Conservation (phyloP, 30 jellyfish, hydroid and myxozoan genomes). For the Clytia hemisphaerica region DNA sequence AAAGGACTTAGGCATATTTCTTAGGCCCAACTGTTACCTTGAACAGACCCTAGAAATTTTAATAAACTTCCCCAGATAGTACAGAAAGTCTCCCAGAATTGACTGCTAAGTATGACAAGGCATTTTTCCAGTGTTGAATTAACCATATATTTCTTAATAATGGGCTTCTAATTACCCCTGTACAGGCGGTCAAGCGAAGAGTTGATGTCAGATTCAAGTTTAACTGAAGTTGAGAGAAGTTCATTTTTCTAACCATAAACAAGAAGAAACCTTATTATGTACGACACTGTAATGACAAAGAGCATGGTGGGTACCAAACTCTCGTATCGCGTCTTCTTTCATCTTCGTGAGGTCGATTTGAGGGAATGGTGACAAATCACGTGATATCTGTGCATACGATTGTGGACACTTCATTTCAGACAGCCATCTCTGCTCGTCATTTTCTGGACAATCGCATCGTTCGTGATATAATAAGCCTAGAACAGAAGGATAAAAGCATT, state of each 20-base stretch:
- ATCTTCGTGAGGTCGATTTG: conserved; percentile 37
- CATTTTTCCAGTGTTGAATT: no score
- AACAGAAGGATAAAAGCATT: not conserved
- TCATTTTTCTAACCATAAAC: no score
- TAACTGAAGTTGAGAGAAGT: no score
- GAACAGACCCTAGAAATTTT: no score
- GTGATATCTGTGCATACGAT: conserved; percentile 42
- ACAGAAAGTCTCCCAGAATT: no score
- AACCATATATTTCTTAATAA: no score
- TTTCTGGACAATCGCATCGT: conserved; percentile 73
- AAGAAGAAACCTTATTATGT: conserved; percentile 58
- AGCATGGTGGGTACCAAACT: conserved; percentile 36
- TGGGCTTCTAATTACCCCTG: no score
- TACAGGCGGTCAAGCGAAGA: no score
- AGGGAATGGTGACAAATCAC: conserved; percentile 55
- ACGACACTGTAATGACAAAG: conserved; percentile 62
- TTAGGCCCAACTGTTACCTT: no score
- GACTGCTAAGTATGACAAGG: no score
- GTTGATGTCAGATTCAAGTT: no score
- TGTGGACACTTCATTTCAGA: conserved; percentile 51
- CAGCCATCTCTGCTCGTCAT: conserved; percentile 38
- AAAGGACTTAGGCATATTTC: not conserved
- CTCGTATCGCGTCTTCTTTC: conserved; percentile 32
- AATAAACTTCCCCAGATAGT: no score
- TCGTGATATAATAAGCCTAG: conserved; percentile 51